Percentiles rank a stretch among this genome's conserved stretches.
Conservation (phyloP, 1,140 invertebrate genomes). For the Brachionus paranguensis region DNA sequence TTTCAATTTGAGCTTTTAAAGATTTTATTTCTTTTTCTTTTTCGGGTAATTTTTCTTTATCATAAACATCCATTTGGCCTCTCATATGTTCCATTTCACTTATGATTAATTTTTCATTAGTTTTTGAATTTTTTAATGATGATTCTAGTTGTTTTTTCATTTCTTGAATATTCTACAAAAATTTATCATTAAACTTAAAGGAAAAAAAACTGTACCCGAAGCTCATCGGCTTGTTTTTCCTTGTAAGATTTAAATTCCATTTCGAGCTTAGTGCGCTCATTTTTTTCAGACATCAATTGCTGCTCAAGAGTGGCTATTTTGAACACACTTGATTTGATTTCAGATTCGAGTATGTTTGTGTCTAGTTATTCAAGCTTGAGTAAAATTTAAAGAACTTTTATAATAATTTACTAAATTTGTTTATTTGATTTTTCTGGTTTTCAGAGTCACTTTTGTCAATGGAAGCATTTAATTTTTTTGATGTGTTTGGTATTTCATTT, state of each 20-base stretch:
- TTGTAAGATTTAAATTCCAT: conserved; percentile 6
- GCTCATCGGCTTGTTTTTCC: not conserved
- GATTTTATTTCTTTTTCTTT: conserved; percentile 27
- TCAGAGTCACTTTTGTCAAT: not conserved
- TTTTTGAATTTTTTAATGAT: conserved; percentile 27
- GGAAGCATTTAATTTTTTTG: conserved; percentile 1
- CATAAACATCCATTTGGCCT: conserved; percentile 1
- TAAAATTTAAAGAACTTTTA: not conserved
- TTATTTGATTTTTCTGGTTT: not conserved
- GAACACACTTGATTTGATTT: conserved; percentile 22
- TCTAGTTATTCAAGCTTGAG: not conserved
- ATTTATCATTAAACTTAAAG: no score
- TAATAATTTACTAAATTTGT: not conserved
- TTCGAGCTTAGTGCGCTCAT: conserved; percentile 8
- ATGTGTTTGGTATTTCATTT: not conserved
- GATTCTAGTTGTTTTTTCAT: not conserved
- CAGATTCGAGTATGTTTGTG: conserved; percentile 9
- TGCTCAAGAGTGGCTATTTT: conserved; percentile 25
- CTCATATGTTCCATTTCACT: conserved; percentile 37
- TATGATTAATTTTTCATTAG: conserved; percentile 14
- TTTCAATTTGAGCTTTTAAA: not conserved
- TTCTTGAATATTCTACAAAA: conserved; percentile 7
- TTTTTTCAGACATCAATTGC: conserved; percentile 12
- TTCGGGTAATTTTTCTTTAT: not conserved
- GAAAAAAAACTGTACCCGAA: not conserved